These are phyloP conservation scores for Stenichneumon culpator DNA, from an alignment of 2,888 invertebrate species.

Conservation along the genomic window DNA sequence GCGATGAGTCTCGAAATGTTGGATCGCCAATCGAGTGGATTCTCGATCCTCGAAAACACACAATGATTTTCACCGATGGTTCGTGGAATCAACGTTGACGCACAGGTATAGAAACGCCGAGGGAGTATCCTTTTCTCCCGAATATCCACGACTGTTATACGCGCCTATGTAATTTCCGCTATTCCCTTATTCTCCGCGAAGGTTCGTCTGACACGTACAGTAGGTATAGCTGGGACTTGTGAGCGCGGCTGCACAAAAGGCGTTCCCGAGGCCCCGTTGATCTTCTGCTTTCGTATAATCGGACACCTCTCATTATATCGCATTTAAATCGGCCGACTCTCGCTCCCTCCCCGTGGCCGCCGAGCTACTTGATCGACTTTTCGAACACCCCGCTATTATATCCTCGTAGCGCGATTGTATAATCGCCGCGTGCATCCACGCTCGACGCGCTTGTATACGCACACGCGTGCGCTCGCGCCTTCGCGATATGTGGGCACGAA, in stretches of 20 bases:
- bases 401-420: constrained; percentile 76
- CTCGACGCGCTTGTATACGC: not conserved
- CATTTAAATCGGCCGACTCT: constrained; percentile 69
- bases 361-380: constrained; percentile 74
- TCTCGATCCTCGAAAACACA: not conserved
- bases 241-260: constrained; percentile 48
- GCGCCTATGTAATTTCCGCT: constrained; percentile 63
- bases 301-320: constrained; percentile 71
- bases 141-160: constrained; percentile 30
- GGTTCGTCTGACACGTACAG: constrained; percentile 55
- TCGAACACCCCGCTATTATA: constrained; percentile 80
- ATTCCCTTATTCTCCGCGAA: constrained; percentile 55
- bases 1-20: not conserved
- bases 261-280: constrained; percentile 60
- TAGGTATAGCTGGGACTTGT: constrained; percentile 23
- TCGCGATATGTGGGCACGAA: not conserved
- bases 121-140: not conserved
- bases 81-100: constrained; percentile 6
- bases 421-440: constrained; percentile 73
- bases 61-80: not conserved
- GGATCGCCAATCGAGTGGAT: not conserved
- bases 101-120: not conserved
- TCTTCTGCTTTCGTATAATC: constrained; percentile 67
- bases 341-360: constrained; percentile 20
- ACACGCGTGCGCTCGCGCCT: not conserved